Base-by-base conservation (phyloP, 1,140 invertebrate species). In the Atta colombica region DNA sequence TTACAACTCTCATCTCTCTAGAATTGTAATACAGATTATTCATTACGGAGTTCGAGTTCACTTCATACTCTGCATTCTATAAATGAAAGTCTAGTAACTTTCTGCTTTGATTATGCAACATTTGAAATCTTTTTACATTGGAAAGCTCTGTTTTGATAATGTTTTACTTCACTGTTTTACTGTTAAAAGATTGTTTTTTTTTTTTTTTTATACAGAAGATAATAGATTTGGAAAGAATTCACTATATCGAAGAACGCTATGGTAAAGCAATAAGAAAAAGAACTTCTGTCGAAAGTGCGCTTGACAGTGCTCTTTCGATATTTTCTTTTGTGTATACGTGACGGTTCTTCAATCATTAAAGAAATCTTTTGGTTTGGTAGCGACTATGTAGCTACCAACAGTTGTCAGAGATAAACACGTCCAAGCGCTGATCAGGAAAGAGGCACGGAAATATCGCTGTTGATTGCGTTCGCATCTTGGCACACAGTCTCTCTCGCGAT, bases 391-490 rank as follows among this genome's bases (percentile, higher is more conserved):
- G 80, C 69, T 75, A 25, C 39, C 80, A 49, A 45, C 49, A 84
- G 80, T 49, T 69, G 80, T 74, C 80, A 31, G 55, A 63, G 39
- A 49, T n/a, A 66, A 63, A 69, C 63, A 39, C 77, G 77, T 69
- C 49, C 28, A 18, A 58, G 65, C 51, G 45, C 10, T 39, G 12
- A 84, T 84, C 58, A 55, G 81, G 58, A 85, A 72, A 21, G 21
- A 12, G 28, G 4, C 80, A 25, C 28, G 74, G 88, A 85, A 89
- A 85, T 60, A 61, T 60, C 69, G 39, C 18, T 85, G 80, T 89
- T 85, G 89, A 90, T 90, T 89, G 85, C 80, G 75, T 89, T 85
- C 75, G 65, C 89, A 71, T 25, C 72, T 87, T 39, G 55, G 74
- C 75, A 16, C 82, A 75, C 60, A 28, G n/a, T 18, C 14, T 18